These are phyloP conservation scores for Chloroceryle amazona DNA, from an alignment of 2,797 vertebrate species.

Conservation along the genomic window DNA sequence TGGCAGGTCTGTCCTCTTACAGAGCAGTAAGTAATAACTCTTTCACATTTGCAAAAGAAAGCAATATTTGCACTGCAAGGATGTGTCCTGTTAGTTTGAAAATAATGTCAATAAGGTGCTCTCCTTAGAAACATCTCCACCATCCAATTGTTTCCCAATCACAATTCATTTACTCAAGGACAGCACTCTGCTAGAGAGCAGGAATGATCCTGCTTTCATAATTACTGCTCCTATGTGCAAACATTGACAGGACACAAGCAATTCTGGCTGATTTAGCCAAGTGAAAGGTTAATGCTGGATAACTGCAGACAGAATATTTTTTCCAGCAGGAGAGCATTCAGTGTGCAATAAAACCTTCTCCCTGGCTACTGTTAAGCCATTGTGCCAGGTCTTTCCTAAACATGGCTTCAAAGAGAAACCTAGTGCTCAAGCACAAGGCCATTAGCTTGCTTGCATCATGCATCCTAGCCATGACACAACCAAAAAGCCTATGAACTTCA, in stretches of 20 bases:
- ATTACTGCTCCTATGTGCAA: slow-evolving; percentile 18
- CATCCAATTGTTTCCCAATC: slow-evolving; percentile 54
- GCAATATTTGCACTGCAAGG: slow-evolving; percentile 38
- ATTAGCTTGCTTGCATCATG: not conserved
- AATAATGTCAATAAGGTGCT: slow-evolving; percentile 61
- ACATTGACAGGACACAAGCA: slow-evolving; percentile 31
- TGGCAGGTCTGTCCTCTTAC: slow-evolving; percentile 42
- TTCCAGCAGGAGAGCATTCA: slow-evolving; percentile 20
- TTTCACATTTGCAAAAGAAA: slow-evolving; percentile 63
- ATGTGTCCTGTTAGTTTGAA: slow-evolving; percentile 67
- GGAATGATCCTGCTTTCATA: slow-evolving; percentile 29
- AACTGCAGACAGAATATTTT: slow-evolving; percentile 24
- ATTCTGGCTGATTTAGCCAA: slow-evolving; percentile 62
- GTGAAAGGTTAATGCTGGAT: slow-evolving; percentile 51
- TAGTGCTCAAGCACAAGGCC: not conserved
- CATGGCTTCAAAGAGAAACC: not conserved
- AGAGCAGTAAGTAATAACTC: slow-evolving; percentile 48
- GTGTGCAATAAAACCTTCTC: not conserved
- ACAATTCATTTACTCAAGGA: slow-evolving; percentile 52
- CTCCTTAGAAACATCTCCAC: slow-evolving; percentile 41
- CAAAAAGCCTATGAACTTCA: not conserved
- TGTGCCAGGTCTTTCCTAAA: not conserved
- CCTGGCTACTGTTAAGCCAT: not conserved
- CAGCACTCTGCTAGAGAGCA: not conserved
- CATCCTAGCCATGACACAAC: fast-evolving